These are phyloP conservation scores for Boloria euphrosyne DNA, from an alignment of 2,888 invertebrate genomes.

Conservation along the genomic window DNA sequence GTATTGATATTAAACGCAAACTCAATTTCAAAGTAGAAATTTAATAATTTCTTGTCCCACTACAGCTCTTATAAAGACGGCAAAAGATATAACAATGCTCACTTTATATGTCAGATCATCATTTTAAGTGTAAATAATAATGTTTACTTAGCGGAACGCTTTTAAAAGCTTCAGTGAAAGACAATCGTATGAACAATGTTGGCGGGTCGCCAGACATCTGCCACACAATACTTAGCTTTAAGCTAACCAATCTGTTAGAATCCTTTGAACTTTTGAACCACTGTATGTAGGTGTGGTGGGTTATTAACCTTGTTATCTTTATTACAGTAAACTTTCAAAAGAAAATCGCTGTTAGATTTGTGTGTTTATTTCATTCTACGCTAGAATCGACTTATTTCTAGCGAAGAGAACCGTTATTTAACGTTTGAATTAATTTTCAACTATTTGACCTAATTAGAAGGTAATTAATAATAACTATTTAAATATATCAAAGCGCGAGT, in stretches of 20 bases:
- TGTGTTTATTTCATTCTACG: too few relatives aligned
- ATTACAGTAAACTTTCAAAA: not conserved
- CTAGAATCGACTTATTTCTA: too few relatives aligned
- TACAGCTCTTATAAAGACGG: not conserved
- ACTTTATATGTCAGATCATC: not conserved
- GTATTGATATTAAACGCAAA: too few relatives aligned
- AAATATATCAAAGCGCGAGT: too few relatives aligned
- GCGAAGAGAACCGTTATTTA: too few relatives aligned
- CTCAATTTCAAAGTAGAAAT: too few relatives aligned
- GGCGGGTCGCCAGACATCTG: conserved; percentile 27
- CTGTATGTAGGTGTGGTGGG: conserved; percentile 8
- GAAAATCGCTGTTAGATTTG: too few relatives aligned
- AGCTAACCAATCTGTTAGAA: conserved; percentile 13
- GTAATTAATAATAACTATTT: too few relatives aligned
- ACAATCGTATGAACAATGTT: conserved; percentile 26
- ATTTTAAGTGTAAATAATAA: conserved; percentile 24
- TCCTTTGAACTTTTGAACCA: conserved; percentile 12
- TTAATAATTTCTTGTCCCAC: too few relatives aligned
- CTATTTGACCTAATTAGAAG: too few relatives aligned
- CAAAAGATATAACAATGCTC: conserved; percentile 1
- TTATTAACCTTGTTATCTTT: conserved; percentile 9
- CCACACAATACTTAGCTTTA: conserved; percentile 16
- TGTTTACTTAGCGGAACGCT: conserved; percentile 29
- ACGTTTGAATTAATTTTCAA: too few relatives aligned
- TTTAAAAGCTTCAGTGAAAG: conserved; percentile 30